Base-by-base conservation (phyloP, 2,797 vertebrate genomes). In the Manis pentadactyla region DNA sequence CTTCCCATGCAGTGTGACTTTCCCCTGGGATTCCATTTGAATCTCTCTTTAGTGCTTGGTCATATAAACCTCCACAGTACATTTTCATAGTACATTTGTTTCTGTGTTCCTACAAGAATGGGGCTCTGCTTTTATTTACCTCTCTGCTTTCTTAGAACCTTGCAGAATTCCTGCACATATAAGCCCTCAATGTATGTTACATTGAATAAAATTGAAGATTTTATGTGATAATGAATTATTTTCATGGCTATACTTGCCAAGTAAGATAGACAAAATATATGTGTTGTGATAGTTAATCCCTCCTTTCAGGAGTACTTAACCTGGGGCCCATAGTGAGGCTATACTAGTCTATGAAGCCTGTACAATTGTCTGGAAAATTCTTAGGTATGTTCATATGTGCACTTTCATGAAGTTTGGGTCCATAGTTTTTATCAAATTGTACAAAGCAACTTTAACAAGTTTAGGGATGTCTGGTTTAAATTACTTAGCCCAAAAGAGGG, bases 391-490 rank as follows among this genome's bases (percentile, higher is more conserved):
- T 90, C 11, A 17, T 74, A 34, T 71, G 23, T 82, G 66, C 13
- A 49, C 59, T 92, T 86, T 92, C 46, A 59, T 51, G 4, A 12
- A 71, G 29, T 37, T 71, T 90, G 81, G 31, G 18, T 55, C 34
- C 31, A 51, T 39, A 57, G 31, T 7, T 88, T 92, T 81, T 31
- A 71, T 95, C 18, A 75, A 59, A 69, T 51, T 88, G 8, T 79
- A 87, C 55, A 90, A 29, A 42, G 7, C 13, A 90, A 19, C 55
- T 88, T 93, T 69, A 71, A 29, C 34, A 84, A 82, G 53, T 4
- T 89, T 73, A 68, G 92, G 29, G 63, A 63, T 15, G 6, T 86
- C 42, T 92, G 66, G 77, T 92, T 82, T 55, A 66, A 82, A 86
- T 49, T 18, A 68, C 83, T 82, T 89, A 31, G 46, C 46, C 46